These are phyloP conservation scores for Danaus chrysippus DNA, from an alignment of 2,888 invertebrate species.

Conservation along the genomic window DNA sequence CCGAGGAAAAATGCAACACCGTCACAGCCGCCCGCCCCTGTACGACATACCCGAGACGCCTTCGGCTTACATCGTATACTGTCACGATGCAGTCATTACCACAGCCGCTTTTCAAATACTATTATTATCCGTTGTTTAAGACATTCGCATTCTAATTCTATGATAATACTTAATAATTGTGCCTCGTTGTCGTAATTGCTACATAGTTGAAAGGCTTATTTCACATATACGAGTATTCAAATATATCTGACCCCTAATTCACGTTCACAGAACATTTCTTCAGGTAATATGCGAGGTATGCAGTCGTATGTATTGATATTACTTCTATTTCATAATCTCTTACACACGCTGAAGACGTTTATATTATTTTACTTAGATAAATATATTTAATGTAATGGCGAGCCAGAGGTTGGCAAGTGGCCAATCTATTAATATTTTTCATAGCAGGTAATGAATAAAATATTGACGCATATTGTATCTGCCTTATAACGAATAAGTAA, in stretches of 20 bases:
- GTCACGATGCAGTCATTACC: conserved; percentile 8
- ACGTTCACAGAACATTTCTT: not conserved
- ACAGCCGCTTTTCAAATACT: not conserved
- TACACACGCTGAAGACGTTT: conserved; percentile 20
- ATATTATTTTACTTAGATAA: conserved; percentile 19
- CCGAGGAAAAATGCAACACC: conserved; percentile 69
- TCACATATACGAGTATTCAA: not conserved
- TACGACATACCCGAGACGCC: conserved; percentile 15
- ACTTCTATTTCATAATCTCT: conserved; percentile 1
- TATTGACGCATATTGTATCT: conserved; percentile 1
- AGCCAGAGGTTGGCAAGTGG: conserved; percentile 17
- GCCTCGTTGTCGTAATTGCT: no score
- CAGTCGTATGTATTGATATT: not conserved
- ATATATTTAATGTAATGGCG: conserved; percentile 8
- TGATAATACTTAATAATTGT: no score
- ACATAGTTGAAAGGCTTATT: not conserved
- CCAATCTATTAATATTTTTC: conserved; percentile 21
- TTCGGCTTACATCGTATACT: conserved; percentile 40
- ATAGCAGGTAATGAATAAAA: conserved; percentile 14
- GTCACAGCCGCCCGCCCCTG: conserved; percentile 30
- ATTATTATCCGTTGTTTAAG: not conserved
- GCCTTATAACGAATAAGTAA: not conserved
- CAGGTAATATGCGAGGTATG: not conserved
- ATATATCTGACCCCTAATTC: not conserved
- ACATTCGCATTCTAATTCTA: not conserved